Conservation (phyloP, 2,888 invertebrate genomes). For the Stenodema calcarata region DNA sequence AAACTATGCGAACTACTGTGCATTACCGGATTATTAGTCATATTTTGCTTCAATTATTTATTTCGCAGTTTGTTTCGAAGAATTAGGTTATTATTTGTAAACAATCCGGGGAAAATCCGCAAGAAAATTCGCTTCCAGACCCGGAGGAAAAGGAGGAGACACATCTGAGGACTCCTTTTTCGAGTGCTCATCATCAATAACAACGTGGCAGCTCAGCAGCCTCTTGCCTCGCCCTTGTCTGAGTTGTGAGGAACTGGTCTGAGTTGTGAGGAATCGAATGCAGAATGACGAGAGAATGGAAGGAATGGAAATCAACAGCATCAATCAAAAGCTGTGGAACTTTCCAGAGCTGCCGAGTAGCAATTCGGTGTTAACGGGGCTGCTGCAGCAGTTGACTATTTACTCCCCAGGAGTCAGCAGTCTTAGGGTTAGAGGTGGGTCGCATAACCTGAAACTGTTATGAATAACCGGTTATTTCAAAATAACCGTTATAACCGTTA, state of each 20-base stretch:
- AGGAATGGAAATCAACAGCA: neutral
- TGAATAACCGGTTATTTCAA: no score
- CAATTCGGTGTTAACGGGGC: neutral
- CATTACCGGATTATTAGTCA: no score
- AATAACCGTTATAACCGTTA: no score
- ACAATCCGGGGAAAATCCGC: neutral
- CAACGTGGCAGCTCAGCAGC: neutral
- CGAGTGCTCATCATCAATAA: neutral
- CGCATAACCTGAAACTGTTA: no score
- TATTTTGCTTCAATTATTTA: no score
- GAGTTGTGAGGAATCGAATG: neutral
- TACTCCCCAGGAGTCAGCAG: neutral
- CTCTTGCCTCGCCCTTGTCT: neutral
- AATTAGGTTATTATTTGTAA: no score
- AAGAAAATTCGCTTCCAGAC: neutral
- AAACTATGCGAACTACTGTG: no score
- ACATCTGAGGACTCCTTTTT: neutral
- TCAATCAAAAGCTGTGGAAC: neutral
- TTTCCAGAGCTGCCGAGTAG: neutral
- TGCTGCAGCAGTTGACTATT: neutral
- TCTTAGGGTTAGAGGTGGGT: no score
- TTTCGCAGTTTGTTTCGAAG: no score
- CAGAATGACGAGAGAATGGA: neutral
- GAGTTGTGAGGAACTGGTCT: neutral
- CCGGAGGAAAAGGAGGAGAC: no score